Evolutionary conservation across 2,888 invertebrate species (phyloP).

Genomic region (Andrena dorsata): DNA sequence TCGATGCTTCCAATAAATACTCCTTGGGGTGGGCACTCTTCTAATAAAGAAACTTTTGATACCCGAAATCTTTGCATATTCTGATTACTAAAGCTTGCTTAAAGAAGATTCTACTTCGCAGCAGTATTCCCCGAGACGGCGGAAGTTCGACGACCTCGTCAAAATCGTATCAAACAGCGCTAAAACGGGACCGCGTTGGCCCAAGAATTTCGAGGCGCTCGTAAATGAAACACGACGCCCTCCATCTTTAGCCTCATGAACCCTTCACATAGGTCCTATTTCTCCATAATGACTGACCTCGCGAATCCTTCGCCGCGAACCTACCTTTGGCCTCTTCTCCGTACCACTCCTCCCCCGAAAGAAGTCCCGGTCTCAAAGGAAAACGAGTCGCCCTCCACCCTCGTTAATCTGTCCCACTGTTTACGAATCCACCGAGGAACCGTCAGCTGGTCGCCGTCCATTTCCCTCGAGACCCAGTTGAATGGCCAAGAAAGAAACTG

Average conservation of each 20-base stretch:
- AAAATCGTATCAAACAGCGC: constrained; percentile 28
- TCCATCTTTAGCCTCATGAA: constrained; percentile 19
- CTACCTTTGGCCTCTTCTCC: too few species aligned
- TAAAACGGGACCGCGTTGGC: constrained; percentile 31
- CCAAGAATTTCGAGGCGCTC: constrained; percentile 12
- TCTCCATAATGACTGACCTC: constrained; percentile 17
- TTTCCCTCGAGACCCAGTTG: constrained; percentile 15
- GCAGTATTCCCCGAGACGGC: not conserved
- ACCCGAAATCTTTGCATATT: too few species aligned
- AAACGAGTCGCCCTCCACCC: not conserved
- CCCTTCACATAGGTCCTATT: not conserved
- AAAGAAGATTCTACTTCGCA: not conserved
- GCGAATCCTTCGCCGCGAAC: not conserved
- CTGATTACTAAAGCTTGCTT: too few species aligned
- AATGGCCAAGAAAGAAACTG: constrained; percentile 27
- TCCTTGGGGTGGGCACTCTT: too few species aligned
- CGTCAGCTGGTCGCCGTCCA: not conserved
- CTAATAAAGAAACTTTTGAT: too few species aligned
- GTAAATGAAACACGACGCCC: constrained; percentile 35
- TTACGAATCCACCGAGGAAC: not conserved
- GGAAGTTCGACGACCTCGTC: constrained; percentile 18
- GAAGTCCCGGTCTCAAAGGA: not conserved
- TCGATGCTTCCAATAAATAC: too few species aligned
- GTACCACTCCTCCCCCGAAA: not conserved
- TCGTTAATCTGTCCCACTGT: constrained; percentile 30